A percentile compares a stretch with the other conserved stretches of the same genome.
Conservation (phyloP, 2,888 invertebrate genomes). For the Endomychus coccineus region DNA sequence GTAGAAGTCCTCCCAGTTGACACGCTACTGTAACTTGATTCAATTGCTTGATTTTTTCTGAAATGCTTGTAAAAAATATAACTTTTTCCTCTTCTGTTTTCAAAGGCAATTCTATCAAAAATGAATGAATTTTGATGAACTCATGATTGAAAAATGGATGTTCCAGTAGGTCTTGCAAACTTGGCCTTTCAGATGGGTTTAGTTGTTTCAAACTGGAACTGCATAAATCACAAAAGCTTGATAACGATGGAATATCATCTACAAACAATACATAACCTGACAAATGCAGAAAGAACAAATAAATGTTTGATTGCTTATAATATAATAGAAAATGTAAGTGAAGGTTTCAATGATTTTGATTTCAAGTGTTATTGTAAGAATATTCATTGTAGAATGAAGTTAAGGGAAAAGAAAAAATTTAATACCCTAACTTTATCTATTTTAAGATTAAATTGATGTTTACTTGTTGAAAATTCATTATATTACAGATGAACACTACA, state of each 20-base stretch:
- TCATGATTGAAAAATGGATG: slow-evolving; percentile 80
- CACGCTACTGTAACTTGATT: slow-evolving; percentile 76
- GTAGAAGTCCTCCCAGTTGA: slow-evolving; percentile 66
- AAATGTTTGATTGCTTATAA: too few relatives aligned
- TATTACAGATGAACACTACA: too few relatives aligned
- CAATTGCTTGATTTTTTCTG: slow-evolving; percentile 61
- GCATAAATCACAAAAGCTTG: slow-evolving; percentile 64
- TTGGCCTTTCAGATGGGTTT: slow-evolving; percentile 59
- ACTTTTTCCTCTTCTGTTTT: slow-evolving; percentile 70
- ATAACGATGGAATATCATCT: slow-evolving; percentile 60
- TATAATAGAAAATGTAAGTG: too few relatives aligned
- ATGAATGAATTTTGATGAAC: slow-evolving; percentile 75
- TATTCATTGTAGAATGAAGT: too few relatives aligned
- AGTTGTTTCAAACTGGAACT: slow-evolving; percentile 59
- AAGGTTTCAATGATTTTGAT: too few relatives aligned
- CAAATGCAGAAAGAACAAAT: too few relatives aligned
- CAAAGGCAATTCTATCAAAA: slow-evolving; percentile 72
- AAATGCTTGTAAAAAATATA: slow-evolving; percentile 67
- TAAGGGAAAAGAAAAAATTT: too few relatives aligned
- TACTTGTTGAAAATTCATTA: too few relatives aligned
- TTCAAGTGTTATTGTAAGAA: too few relatives aligned
- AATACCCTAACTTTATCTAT: too few relatives aligned
- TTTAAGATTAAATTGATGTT: too few relatives aligned
- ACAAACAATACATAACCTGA: too few relatives aligned
- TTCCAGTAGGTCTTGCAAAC: slow-evolving; percentile 56